Evolutionary conservation across 2,888 invertebrate species (phyloP).

Genomic region (Vanessa cardui): DNA sequence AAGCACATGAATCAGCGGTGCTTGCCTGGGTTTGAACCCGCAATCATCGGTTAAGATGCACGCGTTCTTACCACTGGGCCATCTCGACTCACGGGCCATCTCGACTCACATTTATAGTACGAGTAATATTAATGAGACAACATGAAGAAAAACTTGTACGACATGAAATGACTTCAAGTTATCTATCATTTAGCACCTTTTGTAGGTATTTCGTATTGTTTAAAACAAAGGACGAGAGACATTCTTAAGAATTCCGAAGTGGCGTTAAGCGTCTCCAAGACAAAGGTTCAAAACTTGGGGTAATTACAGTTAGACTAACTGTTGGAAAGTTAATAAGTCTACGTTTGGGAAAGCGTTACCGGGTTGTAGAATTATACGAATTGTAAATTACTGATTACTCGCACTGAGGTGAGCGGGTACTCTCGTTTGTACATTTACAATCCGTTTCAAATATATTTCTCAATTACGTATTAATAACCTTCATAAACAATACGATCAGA

Average conservation of each 20-base stretch:
- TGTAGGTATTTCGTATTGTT: constrained; percentile 1
- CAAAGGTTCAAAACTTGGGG: constrained; percentile 17
- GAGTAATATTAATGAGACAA: no score
- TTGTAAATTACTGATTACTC: background rate
- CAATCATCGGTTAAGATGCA: no score
- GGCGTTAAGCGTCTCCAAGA: constrained; percentile 20
- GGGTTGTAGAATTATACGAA: background rate
- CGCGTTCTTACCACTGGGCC: no score
- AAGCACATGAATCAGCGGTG: no score
- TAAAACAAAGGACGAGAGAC: constrained; percentile 6
- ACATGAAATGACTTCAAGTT: background rate
- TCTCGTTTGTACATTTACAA: background rate
- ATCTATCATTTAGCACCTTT: background rate
- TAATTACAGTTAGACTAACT: constrained; percentile 29
- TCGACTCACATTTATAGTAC: no score
- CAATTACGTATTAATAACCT: no score
- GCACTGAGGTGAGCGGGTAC: background rate
- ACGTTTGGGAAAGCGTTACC: background rate
- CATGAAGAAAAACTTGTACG: background rate
- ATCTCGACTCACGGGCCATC: no score
- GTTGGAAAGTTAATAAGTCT: constrained; percentile 12
- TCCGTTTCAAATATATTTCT: background rate
- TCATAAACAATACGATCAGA: no score
- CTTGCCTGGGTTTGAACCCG: no score
- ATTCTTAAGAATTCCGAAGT: constrained; percentile 19